Conservation (phyloP, 2,888 invertebrate genomes). For the Scaptomyza tumidula region DNA sequence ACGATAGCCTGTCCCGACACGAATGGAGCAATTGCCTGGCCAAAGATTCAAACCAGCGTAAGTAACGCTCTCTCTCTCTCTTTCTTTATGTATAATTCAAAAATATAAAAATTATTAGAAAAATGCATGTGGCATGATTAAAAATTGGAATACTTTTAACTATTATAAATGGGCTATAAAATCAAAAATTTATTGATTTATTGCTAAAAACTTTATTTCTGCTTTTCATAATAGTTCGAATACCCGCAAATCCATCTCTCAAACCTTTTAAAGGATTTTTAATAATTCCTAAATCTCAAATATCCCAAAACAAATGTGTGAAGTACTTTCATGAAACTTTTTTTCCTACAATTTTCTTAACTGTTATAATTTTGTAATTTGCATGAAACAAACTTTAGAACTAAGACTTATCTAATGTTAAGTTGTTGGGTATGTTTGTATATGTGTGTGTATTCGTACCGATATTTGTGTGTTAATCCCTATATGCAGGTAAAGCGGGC, state of each 20-base stretch:
- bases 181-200: too few relatives aligned
- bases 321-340: too few relatives aligned
- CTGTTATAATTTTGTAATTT: not conserved
- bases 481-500: conserved; percentile 72
- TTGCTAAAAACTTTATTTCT: too few relatives aligned
- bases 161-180: too few relatives aligned
- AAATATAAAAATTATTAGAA: not conserved
- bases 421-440: not conserved
- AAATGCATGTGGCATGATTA: not conserved
- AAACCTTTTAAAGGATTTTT: not conserved
- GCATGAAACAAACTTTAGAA: not conserved
- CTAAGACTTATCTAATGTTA: not conserved
- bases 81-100: not conserved
- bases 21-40: conserved; percentile 96
- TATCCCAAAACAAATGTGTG: too few relatives aligned
- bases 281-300: not conserved
- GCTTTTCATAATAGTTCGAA: too few relatives aligned
- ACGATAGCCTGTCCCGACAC: conserved; percentile 90
- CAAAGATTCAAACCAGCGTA: conserved; percentile 92
- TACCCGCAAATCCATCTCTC: too few relatives aligned
- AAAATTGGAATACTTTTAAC: too few relatives aligned
- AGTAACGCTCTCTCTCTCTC: conserved; percentile 83
- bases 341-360: too few relatives aligned
- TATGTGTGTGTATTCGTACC: conserved; percentile 23
- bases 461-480: conserved; percentile 33